Conservation (phyloP, 1,140 invertebrate species). For the Dendrolimus kikuchii region DNA sequence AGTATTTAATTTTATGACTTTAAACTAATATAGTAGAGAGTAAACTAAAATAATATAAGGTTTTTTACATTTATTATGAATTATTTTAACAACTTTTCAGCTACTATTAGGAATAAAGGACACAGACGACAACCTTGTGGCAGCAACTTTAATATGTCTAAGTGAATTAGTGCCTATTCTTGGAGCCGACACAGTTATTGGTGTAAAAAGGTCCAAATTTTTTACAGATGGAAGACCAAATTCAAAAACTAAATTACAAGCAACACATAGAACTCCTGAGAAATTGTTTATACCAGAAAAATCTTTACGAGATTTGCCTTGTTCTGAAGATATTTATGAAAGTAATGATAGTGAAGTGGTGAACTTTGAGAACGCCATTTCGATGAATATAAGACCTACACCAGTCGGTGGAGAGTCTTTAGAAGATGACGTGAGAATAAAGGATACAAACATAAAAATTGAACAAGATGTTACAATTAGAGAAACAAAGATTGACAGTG, state of each 20-base stretch:
- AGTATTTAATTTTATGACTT: too few species aligned
- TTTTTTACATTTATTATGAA: too few species aligned
- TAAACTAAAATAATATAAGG: too few species aligned
- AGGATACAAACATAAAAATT: slow-evolving; percentile 22
- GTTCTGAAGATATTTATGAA: slow-evolving; percentile 39
- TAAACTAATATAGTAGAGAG: too few species aligned
- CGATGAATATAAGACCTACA: slow-evolving; percentile 81
- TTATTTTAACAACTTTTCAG: slow-evolving; percentile 57
- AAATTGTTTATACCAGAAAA: slow-evolving; percentile 27
- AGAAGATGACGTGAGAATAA: slow-evolving; percentile 62
- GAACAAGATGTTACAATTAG: too few species aligned
- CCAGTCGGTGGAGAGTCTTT: slow-evolving; percentile 87
- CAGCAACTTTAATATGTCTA: slow-evolving; percentile 82
- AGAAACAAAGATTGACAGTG: slow-evolving; percentile 24
- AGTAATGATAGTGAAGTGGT: slow-evolving; percentile 24
- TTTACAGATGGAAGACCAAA: slow-evolving; percentile 87
- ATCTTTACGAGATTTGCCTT: slow-evolving; percentile 40
- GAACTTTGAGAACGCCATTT: slow-evolving; percentile 46
- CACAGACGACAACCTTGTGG: slow-evolving; percentile 84
- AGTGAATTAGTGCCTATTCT: slow-evolving; percentile 88
- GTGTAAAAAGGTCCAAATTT: slow-evolving; percentile 82
- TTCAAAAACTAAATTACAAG: slow-evolving; percentile 40
- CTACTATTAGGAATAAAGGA: slow-evolving; percentile 89
- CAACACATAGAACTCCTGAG: slow-evolving; percentile 23
- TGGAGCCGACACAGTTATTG: slow-evolving; percentile 85